Base-by-base conservation (phyloP, 2,797 vertebrate genomes). In the Anabas testudineus region DNA sequence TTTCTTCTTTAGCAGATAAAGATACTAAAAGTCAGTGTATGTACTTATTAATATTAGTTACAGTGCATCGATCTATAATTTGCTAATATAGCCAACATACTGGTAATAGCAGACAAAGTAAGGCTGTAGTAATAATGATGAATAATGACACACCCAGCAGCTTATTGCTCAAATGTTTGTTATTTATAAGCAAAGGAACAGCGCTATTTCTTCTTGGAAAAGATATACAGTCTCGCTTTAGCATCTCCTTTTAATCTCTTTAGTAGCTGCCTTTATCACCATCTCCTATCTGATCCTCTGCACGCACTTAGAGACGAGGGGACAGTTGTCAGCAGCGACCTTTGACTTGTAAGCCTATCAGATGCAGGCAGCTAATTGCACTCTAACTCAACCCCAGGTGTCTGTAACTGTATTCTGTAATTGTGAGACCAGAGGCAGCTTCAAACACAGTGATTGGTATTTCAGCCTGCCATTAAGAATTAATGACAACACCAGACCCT, bases 401-500 rank as follows among this genome's bases (percentile, higher is more conserved):
- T 82, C 71, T 80, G 85, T 85, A 81, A 86, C 87, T 39, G 21
- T 81, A 67, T 75, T 87, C 87, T 90, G 90, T 91, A 91, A 93
- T 87, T 88, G 90, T 82, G 86, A 92, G 87, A 79, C 81, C 65
- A 5, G 24, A 41, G 76, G 80, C 79, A 71, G 76, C 84, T 59
- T 36, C 69, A 67, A 78, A 81, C 78, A 86, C 80, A 70, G 71
- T 79, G 84, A 87, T 78, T 81, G 85, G 77, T 48, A 36, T 82
- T 86, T 71, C 82, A 85, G 82, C 61, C 85, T 67, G 71, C 57
- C 80, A 87, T 93, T 84, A 92, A 87, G 81, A 81, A 91, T 92
- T 92, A 81, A 93, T 90, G 86, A 85, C 76, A 87, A 87, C 89
- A 90, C 81, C 85, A 88, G 84, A 88, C 53, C 78, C 79, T 68